Conservation (phyloP, 1,140 invertebrate species). For the Apocrypta bakeri region DNA sequence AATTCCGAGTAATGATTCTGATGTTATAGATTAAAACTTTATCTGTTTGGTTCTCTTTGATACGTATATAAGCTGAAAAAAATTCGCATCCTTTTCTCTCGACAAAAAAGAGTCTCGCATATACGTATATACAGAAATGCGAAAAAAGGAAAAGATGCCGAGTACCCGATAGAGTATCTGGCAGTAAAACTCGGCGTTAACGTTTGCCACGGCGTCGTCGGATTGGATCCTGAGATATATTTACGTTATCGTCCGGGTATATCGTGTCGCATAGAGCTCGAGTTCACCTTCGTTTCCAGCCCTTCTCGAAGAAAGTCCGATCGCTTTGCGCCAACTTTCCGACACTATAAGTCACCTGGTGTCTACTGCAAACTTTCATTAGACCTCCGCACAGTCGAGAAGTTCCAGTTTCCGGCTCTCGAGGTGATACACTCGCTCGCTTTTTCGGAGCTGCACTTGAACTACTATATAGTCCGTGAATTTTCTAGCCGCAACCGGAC, state of each 20-base stretch:
- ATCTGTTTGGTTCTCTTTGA: too few relatives aligned
- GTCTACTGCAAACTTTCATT: slow-evolving; percentile 50
- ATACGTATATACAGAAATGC: too few relatives aligned
- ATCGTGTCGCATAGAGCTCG: neutral
- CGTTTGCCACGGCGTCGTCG: slow-evolving; percentile 13
- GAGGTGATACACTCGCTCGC: neutral
- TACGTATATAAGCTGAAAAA: too few relatives aligned
- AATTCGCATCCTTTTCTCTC: neutral
- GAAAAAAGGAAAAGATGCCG: slow-evolving; percentile 49
- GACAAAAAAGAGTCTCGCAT: neutral
- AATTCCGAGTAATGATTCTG: too few relatives aligned
- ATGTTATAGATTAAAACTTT: too few relatives aligned
- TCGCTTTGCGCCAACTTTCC: slow-evolving; percentile 46
- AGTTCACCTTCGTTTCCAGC: neutral
- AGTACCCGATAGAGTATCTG: slow-evolving; percentile 18
- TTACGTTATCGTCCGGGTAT: slow-evolving; percentile 44
- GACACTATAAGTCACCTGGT: slow-evolving; percentile 42
- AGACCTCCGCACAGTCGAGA: slow-evolving; percentile 12
- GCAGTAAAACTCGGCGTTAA: slow-evolving; percentile 48
- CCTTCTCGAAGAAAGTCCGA: slow-evolving; percentile 37
- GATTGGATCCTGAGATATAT: slow-evolving; percentile 45
- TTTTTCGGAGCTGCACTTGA: slow-evolving; percentile 1
- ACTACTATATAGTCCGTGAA: neutral
- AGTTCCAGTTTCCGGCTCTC: slow-evolving; percentile 34
- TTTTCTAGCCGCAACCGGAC: neutral